Evolutionary conservation across 2,888 invertebrate genomes (phyloP).

Genomic region (Nasonia oneida): DNA sequence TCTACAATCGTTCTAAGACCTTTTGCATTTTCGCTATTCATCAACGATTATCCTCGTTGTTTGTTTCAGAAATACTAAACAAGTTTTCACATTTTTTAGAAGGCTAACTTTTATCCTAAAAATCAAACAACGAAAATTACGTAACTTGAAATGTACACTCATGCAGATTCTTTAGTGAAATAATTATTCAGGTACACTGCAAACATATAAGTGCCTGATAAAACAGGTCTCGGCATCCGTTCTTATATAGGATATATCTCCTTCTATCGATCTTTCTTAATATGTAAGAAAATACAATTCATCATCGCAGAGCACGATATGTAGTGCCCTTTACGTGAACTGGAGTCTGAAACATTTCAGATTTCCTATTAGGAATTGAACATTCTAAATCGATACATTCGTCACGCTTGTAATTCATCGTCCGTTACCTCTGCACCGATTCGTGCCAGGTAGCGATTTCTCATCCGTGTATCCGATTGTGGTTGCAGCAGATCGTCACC

Average conservation of each 20-base stretch:
- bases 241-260: conserved; percentile 25
- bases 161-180: conserved; percentile 4
- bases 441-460: conserved; percentile 83
- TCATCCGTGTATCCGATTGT: conserved; percentile 82
- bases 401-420: conserved; percentile 57
- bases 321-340: conserved; percentile 57
- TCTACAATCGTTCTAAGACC: background rate
- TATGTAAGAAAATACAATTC: conserved; percentile 50
- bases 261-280: conserved; percentile 31
- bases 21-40: background rate
- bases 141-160: conserved; percentile 19
- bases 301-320: conserved; percentile 63
- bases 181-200: conserved; percentile 59
- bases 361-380: conserved; percentile 58
- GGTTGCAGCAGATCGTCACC: conserved; percentile 80
- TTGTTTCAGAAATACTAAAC: background rate
- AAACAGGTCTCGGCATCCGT: conserved; percentile 24
- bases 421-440: conserved; percentile 82
- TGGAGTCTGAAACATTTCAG: conserved; percentile 62
- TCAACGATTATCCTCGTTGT: background rate
- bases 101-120: background rate
- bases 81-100: background rate
- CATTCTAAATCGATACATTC: conserved; percentile 28
- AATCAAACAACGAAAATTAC: conserved; percentile 13
- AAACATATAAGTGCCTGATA: conserved; percentile 45